Conservation (phyloP, 1,140 invertebrate genomes). For the Platorchestia sp. region DNA sequence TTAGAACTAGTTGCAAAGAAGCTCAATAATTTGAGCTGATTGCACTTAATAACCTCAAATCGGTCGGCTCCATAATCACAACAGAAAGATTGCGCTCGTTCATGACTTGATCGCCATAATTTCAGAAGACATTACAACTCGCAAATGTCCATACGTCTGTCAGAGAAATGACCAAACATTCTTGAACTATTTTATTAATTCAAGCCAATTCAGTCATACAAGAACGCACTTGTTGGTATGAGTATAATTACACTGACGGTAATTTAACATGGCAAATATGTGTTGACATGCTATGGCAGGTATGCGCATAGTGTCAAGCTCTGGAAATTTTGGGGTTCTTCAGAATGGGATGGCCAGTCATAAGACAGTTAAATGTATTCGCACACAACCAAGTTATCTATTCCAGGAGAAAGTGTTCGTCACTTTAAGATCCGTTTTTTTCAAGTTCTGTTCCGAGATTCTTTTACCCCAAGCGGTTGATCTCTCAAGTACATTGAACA, state of each 20-base stretch:
- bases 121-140: not conserved
- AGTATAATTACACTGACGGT: too few species aligned
- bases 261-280: not conserved
- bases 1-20: not conserved
- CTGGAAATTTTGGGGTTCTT: not conserved
- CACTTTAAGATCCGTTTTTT: not conserved
- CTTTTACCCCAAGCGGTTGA: not conserved
- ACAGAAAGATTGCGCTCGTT: not conserved
- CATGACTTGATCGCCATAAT: not conserved
- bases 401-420: not conserved
- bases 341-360: too few species aligned
- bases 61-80: too few species aligned
- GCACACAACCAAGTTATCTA: not conserved
- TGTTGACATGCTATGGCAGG: not conserved
- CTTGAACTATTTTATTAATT: not conserved
- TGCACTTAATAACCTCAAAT: not conserved
- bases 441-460: not conserved
- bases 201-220: not conserved
- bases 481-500: not conserved
- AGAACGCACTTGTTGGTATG: too few species aligned
- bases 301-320: not conserved
- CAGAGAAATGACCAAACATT: not conserved
- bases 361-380: not conserved
- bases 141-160: not conserved
- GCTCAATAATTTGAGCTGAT: not conserved